phyloP scores from a whole-genome alignment of 1,140 invertebrate species.

The Lineus longissimus region DNA sequence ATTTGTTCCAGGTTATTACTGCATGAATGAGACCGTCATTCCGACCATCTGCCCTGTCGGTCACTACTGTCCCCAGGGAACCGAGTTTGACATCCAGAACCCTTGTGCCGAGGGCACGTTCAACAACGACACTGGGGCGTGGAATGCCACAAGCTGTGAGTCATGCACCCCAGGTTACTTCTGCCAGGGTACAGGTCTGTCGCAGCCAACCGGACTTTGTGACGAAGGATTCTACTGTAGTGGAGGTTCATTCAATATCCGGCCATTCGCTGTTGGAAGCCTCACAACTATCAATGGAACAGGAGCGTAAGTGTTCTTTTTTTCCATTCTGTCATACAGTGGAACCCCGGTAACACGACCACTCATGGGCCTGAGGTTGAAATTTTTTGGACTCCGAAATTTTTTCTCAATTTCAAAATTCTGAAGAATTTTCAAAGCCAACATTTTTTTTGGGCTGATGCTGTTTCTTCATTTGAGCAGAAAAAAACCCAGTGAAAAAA shows the following conservation, averaged over 20 bases:
- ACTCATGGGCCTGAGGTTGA: background rate
- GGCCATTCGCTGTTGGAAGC: constrained; percentile 39
- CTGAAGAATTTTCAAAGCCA: no score
- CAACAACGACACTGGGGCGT: constrained; percentile 39
- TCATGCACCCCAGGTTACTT: constrained; percentile 44
- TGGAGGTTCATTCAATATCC: constrained; percentile 30
- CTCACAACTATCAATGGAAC: constrained; percentile 30
- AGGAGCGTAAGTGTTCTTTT: constrained; percentile 25
- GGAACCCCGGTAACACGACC: no score
- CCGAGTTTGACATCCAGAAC: constrained; percentile 35
- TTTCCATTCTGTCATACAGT: background rate
- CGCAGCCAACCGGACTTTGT: constrained; percentile 37
- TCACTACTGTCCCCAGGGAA: constrained; percentile 41
- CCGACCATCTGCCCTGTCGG: constrained; percentile 38
- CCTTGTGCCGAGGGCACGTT: constrained; percentile 46
- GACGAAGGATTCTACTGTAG: constrained; percentile 45
- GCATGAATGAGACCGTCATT: constrained; percentile 41
- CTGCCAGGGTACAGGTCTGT: constrained; percentile 42
- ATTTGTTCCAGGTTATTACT: constrained; percentile 35
- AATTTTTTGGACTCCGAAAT: no score
- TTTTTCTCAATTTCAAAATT: no score
- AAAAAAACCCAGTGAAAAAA: no score
- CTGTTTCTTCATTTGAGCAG: no score
- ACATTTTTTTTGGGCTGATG: no score
- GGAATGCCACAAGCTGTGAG: constrained; percentile 34